A percentile compares a stretch with the other conserved stretches of the same genome.
These are phyloP conservation scores for Micrasema longulum DNA, from an alignment of 1,140 invertebrate genomes.

Conservation along the genomic window DNA sequence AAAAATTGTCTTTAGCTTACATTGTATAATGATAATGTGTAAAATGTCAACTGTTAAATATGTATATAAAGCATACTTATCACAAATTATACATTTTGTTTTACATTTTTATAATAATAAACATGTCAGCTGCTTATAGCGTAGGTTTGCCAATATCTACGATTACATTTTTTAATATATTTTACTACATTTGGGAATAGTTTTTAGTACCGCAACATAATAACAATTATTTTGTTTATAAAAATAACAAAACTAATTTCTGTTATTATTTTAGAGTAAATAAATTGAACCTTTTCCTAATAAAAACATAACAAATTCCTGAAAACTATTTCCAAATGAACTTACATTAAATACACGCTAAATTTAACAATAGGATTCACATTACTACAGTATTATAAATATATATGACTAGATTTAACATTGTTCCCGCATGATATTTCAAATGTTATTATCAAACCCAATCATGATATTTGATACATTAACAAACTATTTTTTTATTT, in stretches of 20 bases:
- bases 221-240: not conserved
- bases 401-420: slow-evolving; percentile 29
- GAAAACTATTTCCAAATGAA: slow-evolving; percentile 23
- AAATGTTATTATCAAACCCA: slow-evolving; percentile 10
- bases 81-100: slow-evolving; percentile 35
- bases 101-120: slow-evolving; percentile 25
- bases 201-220: not conserved
- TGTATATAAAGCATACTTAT: slow-evolving; percentile 41
- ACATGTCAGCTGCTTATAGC: slow-evolving; percentile 60
- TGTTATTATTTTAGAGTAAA: not conserved
- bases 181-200: no score
- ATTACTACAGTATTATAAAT: slow-evolving; percentile 36
- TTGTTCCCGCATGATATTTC: slow-evolving; percentile 45
- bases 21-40: slow-evolving; percentile 23
- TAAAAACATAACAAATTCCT: not conserved
- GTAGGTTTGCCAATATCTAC: slow-evolving; percentile 66
- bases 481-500: not conserved
- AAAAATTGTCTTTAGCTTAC: slow-evolving; percentile 15
- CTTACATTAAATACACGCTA: not conserved
- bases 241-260: not conserved
- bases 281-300: not conserved
- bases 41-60: not conserved
- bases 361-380: slow-evolving; percentile 19
- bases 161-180: slow-evolving; percentile 20
- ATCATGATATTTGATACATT: slow-evolving; percentile 16